Percentiles rank a stretch among this genome's conserved stretches.
Evolutionary conservation across 2,113 vertebrate genomes (phyloP).

Genomic region (Thamnaconus septentrionalis): DNA sequence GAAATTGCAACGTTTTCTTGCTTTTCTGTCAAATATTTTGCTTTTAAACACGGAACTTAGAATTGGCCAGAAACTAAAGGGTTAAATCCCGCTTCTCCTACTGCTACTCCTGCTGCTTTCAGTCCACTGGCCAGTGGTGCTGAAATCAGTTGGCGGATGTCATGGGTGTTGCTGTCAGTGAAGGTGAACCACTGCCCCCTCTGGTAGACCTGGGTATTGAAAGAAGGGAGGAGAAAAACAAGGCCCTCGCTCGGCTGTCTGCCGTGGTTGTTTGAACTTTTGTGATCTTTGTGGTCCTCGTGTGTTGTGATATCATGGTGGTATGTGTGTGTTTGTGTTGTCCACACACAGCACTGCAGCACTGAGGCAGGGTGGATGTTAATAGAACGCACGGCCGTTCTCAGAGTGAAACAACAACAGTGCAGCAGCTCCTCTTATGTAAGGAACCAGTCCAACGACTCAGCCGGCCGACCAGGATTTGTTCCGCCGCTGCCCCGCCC

Average conservation of each 20-base stretch:
- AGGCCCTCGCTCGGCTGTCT: too few relatives aligned
- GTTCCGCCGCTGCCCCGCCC: slow-evolving; percentile 5
- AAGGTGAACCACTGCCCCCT: slow-evolving; percentile 51
- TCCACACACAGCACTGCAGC: neutral
- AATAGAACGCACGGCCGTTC: neutral
- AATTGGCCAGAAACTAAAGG: slow-evolving; percentile 48
- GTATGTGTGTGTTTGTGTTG: neutral
- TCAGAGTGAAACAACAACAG: neutral
- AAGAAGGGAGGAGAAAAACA: too few relatives aligned
- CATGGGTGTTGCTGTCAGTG: neutral
- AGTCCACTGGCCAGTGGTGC: slow-evolving; percentile 55
- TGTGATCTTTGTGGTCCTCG: neutral
- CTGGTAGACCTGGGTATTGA: slow-evolving; percentile 32
- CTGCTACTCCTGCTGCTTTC: slow-evolving; percentile 1
- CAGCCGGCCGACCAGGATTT: neutral
- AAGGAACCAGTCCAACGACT: slow-evolving; percentile 18
- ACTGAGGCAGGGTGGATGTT: neutral
- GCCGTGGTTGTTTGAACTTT: neutral
- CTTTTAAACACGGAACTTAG: slow-evolving; percentile 22
- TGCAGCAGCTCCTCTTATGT: neutral
- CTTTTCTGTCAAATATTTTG: neutral
- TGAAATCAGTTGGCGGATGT: slow-evolving; percentile 39
- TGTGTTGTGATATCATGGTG: neutral
- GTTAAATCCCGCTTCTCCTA: slow-evolving; percentile 52
- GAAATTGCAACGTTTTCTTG: neutral